A percentile compares a stretch with the other conserved stretches of the same genome.
These are phyloP conservation scores for Lates calcarifer DNA, from an alignment of 2,113 vertebrate genomes.

Conservation along the genomic window DNA sequence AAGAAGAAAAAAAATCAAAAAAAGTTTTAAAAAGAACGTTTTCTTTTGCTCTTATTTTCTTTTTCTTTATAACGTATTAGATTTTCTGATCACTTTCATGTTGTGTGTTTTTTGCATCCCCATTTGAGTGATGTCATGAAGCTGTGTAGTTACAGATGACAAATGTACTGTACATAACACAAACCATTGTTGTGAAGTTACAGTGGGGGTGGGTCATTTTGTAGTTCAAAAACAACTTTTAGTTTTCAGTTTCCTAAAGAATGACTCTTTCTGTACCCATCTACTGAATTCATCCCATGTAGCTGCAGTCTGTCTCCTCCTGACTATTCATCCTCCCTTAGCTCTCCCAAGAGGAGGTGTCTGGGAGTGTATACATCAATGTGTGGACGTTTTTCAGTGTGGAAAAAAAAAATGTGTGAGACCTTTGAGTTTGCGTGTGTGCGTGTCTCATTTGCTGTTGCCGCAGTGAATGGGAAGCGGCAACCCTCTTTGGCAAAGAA, in stretches of 20 bases:
- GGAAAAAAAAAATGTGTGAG: conserved; percentile 67
- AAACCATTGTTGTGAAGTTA: conserved; percentile 72
- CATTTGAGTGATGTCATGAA: conserved; percentile 79
- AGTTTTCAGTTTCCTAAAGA: conserved; percentile 70
- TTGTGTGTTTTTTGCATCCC: conserved; percentile 83
- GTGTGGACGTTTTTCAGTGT: conserved; percentile 61
- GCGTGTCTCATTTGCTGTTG: conserved; percentile 81
- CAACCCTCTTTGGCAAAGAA: conserved; percentile 92
- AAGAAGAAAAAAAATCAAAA: conserved; percentile 24
- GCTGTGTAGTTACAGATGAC: conserved; percentile 81
- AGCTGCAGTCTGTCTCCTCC: conserved; percentile 64
- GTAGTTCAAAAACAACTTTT: conserved; percentile 65
- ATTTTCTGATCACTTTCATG: conserved; percentile 70
- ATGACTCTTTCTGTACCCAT: conserved; percentile 69
- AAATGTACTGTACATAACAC: conserved; percentile 87
- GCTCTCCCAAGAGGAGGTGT: conserved; percentile 51
- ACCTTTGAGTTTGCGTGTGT: conserved; percentile 70
- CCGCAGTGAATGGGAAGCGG: conserved; percentile 90
- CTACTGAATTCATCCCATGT: conserved; percentile 67
- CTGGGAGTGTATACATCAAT: conserved; percentile 60
- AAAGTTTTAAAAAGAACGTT: conserved; percentile 59
- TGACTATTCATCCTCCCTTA: conserved; percentile 55
- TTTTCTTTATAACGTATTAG: conserved; percentile 68
- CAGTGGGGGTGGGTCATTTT: conserved; percentile 67
- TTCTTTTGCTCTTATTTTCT: conserved; percentile 76